Conservation (phyloP, 1,140 invertebrate genomes). For the Aphelenchoides fujianensis region DNA sequence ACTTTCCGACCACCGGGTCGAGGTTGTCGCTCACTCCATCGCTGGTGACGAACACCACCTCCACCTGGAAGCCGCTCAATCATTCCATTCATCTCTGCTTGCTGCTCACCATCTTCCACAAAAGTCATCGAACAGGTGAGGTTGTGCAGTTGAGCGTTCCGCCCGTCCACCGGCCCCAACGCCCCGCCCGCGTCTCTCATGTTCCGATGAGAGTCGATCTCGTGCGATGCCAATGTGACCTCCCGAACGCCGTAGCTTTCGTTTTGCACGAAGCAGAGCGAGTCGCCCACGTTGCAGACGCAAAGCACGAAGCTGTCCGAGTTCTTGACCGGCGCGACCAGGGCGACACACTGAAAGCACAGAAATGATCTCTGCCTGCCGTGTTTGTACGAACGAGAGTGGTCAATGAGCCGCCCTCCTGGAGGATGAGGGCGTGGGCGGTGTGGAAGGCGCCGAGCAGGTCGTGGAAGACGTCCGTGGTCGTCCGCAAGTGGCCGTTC, state of each 20-base stretch:
- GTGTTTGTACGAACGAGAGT: constrained; percentile 68
- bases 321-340: constrained; percentile 54
- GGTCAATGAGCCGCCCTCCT: constrained; percentile 80
- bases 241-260: constrained; percentile 73
- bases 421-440: constrained; percentile 80
- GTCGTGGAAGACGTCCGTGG: constrained; percentile 75
- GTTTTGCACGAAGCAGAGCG: constrained; percentile 81
- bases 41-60: constrained; percentile 82
- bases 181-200: constrained; percentile 87
- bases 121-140: constrained; percentile 83
- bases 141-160: constrained; percentile 83
- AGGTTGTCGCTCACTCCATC: constrained; percentile 91
- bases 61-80: constrained; percentile 66
- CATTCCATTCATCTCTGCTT: constrained; percentile 20
- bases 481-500: constrained; percentile 65
- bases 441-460: constrained; percentile 79
- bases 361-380: constrained; percentile 54
- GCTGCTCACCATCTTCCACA: constrained; percentile 66
- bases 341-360: constrained; percentile 75
- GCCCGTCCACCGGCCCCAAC: constrained; percentile 80
- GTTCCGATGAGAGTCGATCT: constrained; percentile 80
- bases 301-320: constrained; percentile 74
- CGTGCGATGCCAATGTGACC: constrained; percentile 75
- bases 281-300: constrained; percentile 85
- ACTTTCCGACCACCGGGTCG: constrained; percentile 87